Conservation (phyloP, 2,888 invertebrate genomes). For the Calameuta idolon region DNA sequence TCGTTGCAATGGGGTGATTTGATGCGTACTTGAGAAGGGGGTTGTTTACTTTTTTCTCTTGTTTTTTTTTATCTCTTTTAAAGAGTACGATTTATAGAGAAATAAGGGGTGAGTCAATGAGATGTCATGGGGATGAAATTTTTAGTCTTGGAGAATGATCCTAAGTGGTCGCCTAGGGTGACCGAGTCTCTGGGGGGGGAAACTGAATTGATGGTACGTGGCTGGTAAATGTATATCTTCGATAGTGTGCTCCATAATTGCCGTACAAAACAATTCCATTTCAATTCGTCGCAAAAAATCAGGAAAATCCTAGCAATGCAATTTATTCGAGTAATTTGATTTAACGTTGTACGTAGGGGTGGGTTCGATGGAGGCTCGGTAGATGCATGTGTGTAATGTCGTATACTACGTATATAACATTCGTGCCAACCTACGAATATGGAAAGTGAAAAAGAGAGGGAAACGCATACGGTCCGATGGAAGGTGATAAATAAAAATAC, state of each 20-base stretch:
- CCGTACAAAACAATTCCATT: slow-evolving; percentile 52
- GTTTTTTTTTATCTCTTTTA: not conserved
- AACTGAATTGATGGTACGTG: not conserved
- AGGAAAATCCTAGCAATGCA: slow-evolving; percentile 51
- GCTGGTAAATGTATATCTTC: not conserved
- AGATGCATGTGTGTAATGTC: not conserved
- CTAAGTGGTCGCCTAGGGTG: not conserved
- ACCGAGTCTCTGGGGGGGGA: not conserved
- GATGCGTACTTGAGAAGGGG: not conserved
- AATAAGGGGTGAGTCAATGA: not conserved
- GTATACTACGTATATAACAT: not conserved
- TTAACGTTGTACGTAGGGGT: slow-evolving; percentile 44
- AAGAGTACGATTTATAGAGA: not conserved
- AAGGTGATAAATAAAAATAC: slow-evolving; percentile 59
- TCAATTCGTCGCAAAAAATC: slow-evolving; percentile 43
- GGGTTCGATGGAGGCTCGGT: slow-evolving; percentile 12
- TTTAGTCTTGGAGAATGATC: not conserved
- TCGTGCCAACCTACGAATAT: not conserved
- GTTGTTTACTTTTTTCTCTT: not conserved
- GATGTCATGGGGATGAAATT: not conserved
- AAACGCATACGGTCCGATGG: slow-evolving; percentile 34
- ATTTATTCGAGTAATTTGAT: slow-evolving; percentile 59
- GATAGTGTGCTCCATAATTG: slow-evolving; percentile 21
- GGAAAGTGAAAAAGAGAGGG: slow-evolving; percentile 11
- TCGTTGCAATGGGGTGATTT: not conserved